Conservation (phyloP, 2,888 invertebrate genomes). For the Philhelius pedissequus region DNA sequence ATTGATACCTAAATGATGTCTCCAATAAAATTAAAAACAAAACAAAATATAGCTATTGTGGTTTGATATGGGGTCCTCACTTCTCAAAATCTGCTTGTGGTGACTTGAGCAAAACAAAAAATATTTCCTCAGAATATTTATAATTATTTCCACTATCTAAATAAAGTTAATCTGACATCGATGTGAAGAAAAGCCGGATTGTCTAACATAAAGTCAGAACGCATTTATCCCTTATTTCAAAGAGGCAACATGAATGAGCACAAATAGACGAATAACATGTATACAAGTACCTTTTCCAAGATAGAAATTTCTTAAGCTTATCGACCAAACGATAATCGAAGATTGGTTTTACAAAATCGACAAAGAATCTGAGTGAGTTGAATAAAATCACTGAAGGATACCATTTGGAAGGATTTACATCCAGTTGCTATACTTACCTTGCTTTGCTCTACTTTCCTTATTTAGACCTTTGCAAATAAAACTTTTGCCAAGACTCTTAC, state of each 20-base stretch:
- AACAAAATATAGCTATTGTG: background rate
- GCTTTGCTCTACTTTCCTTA: background rate
- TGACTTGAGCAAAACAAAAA: background rate
- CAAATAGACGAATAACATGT: background rate
- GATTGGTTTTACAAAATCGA: slow-evolving; percentile 28
- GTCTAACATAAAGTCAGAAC: background rate
- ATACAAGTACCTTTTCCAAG: background rate
- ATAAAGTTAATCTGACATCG: slow-evolving; percentile 6
- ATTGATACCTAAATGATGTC: background rate
- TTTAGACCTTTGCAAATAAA: background rate
- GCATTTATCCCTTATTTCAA: background rate
- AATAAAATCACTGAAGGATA: slow-evolving; percentile 30
- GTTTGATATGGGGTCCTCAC: background rate
- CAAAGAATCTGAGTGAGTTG: slow-evolving; percentile 23
- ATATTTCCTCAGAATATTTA: background rate
- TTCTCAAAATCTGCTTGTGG: background rate
- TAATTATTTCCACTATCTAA: slow-evolving; percentile 1
- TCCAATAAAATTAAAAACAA: no score
- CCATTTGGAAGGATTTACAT: slow-evolving; percentile 9
- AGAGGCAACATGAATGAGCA: background rate
- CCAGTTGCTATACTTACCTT: background rate
- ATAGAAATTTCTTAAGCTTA: slow-evolving; percentile 1
- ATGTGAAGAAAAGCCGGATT: background rate
- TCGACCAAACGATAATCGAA: slow-evolving; percentile 47
- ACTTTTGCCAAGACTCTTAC: background rate